phyloP scores from a whole-genome alignment of 2,113 vertebrate genomes.

The cattle (Bos taurus) region DNA sequence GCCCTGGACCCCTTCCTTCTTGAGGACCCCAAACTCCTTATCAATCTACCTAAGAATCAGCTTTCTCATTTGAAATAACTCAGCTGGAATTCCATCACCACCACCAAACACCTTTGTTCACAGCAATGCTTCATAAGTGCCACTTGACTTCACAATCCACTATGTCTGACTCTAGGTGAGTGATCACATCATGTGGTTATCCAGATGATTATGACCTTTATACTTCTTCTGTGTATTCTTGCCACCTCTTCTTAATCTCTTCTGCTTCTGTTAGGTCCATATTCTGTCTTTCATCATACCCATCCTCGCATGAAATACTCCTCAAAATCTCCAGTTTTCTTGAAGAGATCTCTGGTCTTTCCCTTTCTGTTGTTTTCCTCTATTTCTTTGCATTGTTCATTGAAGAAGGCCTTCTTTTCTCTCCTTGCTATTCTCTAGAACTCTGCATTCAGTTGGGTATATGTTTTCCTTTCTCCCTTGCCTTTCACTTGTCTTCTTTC shows the following conservation, averaged over 20 bases:
- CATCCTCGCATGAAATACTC: background rate
- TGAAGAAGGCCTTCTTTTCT: background rate
- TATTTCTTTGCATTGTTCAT: background rate
- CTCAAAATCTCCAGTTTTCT: background rate
- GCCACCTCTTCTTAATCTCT: background rate
- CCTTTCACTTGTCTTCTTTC: background rate
- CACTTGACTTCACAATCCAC: background rate
- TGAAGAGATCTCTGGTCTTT: background rate
- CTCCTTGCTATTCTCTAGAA: background rate
- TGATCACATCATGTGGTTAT: background rate
- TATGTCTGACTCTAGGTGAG: background rate
- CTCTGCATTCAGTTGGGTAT: background rate
- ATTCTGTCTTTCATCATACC: background rate
- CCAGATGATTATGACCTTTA: background rate
- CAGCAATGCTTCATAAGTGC: background rate
- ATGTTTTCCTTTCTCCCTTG: background rate
- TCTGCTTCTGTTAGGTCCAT: background rate
- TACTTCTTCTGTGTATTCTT: background rate
- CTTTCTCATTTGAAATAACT: background rate
- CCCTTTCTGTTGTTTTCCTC: background rate
- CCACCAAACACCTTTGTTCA: background rate
- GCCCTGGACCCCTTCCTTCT: background rate
- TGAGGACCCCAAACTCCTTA: accelerated
- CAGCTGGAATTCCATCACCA: background rate
- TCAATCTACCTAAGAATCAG: background rate